Base-by-base conservation (phyloP, 2,113 vertebrate genomes). In the Pteronura brasiliensis region DNA sequence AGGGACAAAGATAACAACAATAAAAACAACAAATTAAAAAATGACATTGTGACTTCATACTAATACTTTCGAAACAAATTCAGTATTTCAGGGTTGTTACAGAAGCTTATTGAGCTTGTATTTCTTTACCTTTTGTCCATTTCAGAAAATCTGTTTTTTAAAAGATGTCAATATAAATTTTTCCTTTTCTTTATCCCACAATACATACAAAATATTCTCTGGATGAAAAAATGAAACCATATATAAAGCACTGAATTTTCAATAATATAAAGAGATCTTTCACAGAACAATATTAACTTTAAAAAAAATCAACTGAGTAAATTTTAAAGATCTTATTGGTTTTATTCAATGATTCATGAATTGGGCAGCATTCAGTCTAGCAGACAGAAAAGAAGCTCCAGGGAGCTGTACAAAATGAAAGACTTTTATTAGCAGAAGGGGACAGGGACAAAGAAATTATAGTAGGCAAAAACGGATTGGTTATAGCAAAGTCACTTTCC, bases 191-290 rank as follows among this genome's bases (percentile, higher is more conserved):
- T 77, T 93, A 47, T 17, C 23, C 27, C 27, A 86, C 1, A 36
- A 34, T 84, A 36, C 4, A 63, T 42, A 1, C 10, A 57, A 74
- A 67, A 59, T 39, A 59, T 81, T 59, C 27, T 59, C 39, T 86
- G 34, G 6, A 59, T 74, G 15, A 90, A 95, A 97, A 97, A 83
- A 79, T 84, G 23, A 93, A 93, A 74, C 57, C 74, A 47, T 55
- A 7, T 49, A 55, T 72, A 49, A 84, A 79, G 15, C 7, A 34
- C 1, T 79, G 25, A 18, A 29, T 36, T 82, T 82, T 82, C 15
- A 61, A 52, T 83, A 77, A 57, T 27, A 44, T 20, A 88, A 92
- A 59, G 23, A 8, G 69, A 61, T 74, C 15, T 84, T 92, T 4
- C 44, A 49, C 3, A 52, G 29, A 88, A 61, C 4, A 71, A 82